Conservation (phyloP, 2,113 vertebrate genomes). For the Cryptomyrus ogoouensis region DNA sequence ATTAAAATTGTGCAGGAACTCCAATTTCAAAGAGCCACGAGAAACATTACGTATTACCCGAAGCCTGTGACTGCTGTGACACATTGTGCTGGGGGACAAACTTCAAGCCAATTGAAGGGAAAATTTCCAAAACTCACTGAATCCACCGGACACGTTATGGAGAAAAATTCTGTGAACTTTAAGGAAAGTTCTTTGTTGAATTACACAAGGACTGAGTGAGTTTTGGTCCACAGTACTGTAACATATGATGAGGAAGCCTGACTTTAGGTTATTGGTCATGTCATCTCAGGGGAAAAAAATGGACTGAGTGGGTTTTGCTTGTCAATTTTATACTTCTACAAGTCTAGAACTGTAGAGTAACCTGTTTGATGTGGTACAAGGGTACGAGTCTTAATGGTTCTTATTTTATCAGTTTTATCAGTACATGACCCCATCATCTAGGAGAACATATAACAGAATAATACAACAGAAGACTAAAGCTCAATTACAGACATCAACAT, state of each 20-base stretch:
- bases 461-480: not conserved
- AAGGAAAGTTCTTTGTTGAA: not conserved
- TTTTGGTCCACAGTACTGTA: not conserved
- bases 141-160: not conserved
- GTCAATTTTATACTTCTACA: not conserved
- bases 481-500: not conserved
- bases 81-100: not conserved
- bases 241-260: not conserved
- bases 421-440: not conserved
- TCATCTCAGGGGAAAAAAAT: not conserved
- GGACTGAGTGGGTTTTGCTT: not conserved
- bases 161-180: not conserved
- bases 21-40: not conserved
- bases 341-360: not conserved
- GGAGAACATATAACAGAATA: not conserved
- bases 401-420: not conserved
- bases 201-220: not conserved
- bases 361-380: not conserved
- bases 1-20: not conserved
- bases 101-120: not conserved
- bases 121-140: not conserved
- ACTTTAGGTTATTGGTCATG: not conserved
- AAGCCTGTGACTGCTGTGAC: not conserved
- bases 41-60: not conserved
- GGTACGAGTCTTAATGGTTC: not conserved